Evolutionary conservation across 2,113 vertebrate species (phyloP).

Genomic region (Pseudopodoces humilis): DNA sequence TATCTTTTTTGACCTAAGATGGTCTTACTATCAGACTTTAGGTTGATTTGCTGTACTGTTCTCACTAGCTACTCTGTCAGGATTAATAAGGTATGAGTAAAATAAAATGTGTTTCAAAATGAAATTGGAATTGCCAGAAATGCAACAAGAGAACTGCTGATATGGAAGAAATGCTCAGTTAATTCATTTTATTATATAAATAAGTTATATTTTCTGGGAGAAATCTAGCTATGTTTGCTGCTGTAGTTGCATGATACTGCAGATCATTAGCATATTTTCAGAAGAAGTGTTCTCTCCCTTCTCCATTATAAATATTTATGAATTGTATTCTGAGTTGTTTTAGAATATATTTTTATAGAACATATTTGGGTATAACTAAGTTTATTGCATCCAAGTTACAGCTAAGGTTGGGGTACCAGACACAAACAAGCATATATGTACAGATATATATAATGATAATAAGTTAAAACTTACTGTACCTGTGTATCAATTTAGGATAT

Average conservation of each 20-base stretch:
- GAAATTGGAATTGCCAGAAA: background rate
- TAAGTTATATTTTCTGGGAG: background rate
- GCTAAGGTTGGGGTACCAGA: background rate
- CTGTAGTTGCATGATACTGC: constrained; percentile 1
- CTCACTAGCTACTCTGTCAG: constrained; percentile 4
- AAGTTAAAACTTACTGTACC: background rate
- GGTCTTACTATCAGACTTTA: background rate
- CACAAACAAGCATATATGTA: background rate
- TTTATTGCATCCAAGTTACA: background rate
- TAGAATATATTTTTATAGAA: background rate
- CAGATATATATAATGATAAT: background rate
- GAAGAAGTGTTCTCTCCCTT: background rate
- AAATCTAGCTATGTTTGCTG: background rate
- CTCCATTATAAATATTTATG: background rate
- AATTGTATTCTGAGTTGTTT: background rate
- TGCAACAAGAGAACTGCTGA: constrained; percentile 30
- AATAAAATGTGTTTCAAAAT: constrained; percentile 13
- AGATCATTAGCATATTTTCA: constrained; percentile 2
- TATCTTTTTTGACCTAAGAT: background rate
- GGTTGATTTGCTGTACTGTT: constrained; percentile 1
- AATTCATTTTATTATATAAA: constrained; percentile 24
- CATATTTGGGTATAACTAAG: background rate
- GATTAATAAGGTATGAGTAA: constrained; percentile 15
- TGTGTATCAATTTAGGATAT: background rate
- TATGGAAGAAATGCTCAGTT: background rate